Evolutionary conservation across 2,113 vertebrate genomes (phyloP).

Genomic region (Chloebia gouldiae): DNA sequence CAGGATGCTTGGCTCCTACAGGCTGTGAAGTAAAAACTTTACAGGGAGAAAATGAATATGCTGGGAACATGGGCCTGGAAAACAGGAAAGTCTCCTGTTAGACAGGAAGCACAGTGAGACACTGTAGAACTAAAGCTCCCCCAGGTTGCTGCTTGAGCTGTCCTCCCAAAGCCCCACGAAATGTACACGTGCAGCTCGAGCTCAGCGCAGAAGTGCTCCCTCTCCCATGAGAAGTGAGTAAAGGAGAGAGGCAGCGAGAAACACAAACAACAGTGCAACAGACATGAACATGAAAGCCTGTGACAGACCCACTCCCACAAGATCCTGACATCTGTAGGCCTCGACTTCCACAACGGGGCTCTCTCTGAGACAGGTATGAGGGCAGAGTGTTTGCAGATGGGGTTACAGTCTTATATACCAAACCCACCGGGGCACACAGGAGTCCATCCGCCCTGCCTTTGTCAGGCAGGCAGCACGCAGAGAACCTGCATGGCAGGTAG

Average conservation of each 20-base stretch:
- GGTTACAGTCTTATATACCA: not conserved
- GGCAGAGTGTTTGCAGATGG: not conserved
- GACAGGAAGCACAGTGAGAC: not conserved
- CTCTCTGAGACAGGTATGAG: not conserved
- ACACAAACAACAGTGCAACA: not conserved
- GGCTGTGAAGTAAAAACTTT: not conserved
- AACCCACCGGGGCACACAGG: fast-evolving
- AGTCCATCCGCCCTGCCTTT: not conserved
- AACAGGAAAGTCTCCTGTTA: not conserved
- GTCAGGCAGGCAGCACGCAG: not conserved
- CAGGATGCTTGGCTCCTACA: not conserved
- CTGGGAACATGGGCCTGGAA: not conserved
- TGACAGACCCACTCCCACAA: not conserved
- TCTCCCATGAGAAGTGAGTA: not conserved
- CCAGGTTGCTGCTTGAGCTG: fast-evolving
- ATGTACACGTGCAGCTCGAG: not conserved
- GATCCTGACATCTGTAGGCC: not conserved
- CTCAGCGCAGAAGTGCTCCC: not conserved
- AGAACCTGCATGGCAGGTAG: not conserved
- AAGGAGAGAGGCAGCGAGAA: not conserved
- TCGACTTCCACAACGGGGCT: not conserved
- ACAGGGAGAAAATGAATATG: not conserved
- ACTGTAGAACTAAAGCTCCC: not conserved
- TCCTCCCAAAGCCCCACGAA: not conserved
- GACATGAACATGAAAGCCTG: not conserved